phyloP scores from a whole-genome alignment of 2,113 vertebrate species.

The Ptyas mucosa region DNA sequence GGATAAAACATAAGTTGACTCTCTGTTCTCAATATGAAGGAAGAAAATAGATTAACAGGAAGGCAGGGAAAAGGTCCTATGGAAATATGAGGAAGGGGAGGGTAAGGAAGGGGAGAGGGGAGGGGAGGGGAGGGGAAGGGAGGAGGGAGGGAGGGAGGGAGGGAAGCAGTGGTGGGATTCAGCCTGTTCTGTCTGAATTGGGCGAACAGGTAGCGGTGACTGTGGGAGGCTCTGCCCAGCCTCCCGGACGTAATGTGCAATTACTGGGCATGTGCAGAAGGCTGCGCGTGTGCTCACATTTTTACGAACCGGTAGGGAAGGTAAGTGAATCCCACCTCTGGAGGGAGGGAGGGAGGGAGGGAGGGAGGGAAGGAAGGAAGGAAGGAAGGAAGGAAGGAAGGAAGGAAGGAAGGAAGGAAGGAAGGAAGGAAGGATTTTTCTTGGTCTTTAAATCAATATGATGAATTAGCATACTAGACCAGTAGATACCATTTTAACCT shows the following conservation, averaged over 20 bases:
- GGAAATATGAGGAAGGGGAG: background rate
- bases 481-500: background rate
- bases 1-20: slow-evolving; percentile 30
- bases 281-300: too few relatives aligned
- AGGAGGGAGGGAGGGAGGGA: background rate
- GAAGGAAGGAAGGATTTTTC: background rate
- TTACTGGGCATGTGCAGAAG: too few relatives aligned
- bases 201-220: too few relatives aligned
- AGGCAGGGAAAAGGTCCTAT: slow-evolving; percentile 4
- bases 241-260: too few relatives aligned
- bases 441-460: background rate
- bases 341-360: background rate
- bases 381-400: background rate
- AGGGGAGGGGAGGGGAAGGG: background rate
- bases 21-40: slow-evolving; percentile 39
- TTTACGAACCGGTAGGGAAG: too few relatives aligned
- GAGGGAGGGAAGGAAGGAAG: background rate
- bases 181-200: too few relatives aligned
- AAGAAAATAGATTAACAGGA: slow-evolving; percentile 37
- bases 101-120: slow-evolving; percentile 7
- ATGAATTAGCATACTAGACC: background rate
- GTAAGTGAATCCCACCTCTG: too few relatives aligned
- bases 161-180: too few relatives aligned
- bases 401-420: background rate
- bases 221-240: too few relatives aligned